phyloP scores from a whole-genome alignment of 2,113 vertebrate genomes.

The Psilopogon haemacephalus region DNA sequence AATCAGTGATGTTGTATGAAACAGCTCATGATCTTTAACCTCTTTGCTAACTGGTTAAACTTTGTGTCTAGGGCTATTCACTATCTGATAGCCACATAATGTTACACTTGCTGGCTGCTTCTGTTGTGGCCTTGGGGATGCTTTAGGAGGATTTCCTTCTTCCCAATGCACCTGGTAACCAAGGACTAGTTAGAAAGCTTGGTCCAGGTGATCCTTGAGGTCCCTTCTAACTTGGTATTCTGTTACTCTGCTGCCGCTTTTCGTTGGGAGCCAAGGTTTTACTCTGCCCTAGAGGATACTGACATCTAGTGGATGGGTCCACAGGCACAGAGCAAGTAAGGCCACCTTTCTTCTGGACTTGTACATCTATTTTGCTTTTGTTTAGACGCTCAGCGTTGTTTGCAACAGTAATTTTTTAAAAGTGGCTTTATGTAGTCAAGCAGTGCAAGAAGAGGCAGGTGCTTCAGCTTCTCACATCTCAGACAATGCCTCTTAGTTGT shows the following conservation, averaged over 20 bases:
- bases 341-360: background rate
- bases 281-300: slow-evolving; percentile 41
- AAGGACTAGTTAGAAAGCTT: background rate
- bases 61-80: background rate
- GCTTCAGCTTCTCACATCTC: background rate
- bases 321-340: background rate
- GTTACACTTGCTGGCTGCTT: background rate
- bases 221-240: background rate
- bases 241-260: background rate
- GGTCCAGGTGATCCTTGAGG: background rate
- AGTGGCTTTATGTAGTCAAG: too few relatives aligned
- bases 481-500: background rate
- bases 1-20: background rate
- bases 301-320: slow-evolving; percentile 64
- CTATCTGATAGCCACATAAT: background rate
- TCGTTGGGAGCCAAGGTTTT: background rate
- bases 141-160: background rate
- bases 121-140: background rate
- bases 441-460: background rate
- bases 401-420: background rate
- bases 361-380: rapidly evolving
- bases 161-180: background rate
- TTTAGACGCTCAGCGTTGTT: background rate
- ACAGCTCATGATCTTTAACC: background rate
- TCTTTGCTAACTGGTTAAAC: background rate